A percentile compares a stretch with the other conserved stretches of the same genome.
phyloP scores from a whole-genome alignment of 2,888 invertebrate species.

The Acleris holmiana region DNA sequence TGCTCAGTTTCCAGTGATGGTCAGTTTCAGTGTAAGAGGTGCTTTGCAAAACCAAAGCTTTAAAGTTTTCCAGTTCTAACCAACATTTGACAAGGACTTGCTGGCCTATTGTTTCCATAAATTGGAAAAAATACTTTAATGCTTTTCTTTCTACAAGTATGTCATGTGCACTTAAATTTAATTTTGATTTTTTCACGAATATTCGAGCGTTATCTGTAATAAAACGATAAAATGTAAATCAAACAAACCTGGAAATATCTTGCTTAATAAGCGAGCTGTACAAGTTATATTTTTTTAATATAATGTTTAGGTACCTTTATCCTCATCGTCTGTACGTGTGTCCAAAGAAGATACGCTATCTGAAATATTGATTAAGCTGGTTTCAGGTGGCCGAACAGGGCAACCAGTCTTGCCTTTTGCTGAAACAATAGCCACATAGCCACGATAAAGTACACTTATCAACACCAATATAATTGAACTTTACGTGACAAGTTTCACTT shows the following conservation, averaged over 20 bases:
- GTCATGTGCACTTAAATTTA: slow-evolving; percentile 90
- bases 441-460: slow-evolving; percentile 33
- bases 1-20: slow-evolving; percentile 57
- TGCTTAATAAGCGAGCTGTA: background rate
- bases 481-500: slow-evolving; percentile 36
- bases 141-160: slow-evolving; percentile 91
- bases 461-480: slow-evolving; percentile 31
- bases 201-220: slow-evolving; percentile 67
- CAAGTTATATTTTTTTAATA: slow-evolving; percentile 3
- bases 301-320: slow-evolving; percentile 59
- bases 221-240: background rate
- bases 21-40: slow-evolving; percentile 27
- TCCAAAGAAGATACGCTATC: slow-evolving; percentile 55
- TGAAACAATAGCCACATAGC: slow-evolving; percentile 50
- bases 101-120: slow-evolving; percentile 90
- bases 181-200: slow-evolving; percentile 83
- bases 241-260: background rate
- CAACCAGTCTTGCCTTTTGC: slow-evolving; percentile 81
- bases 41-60: slow-evolving; percentile 46
- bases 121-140: slow-evolving; percentile 93
- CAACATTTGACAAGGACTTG: slow-evolving; percentile 89
- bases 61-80: slow-evolving; percentile 90
- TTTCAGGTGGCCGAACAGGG: slow-evolving; percentile 79
- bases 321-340: slow-evolving; percentile 57
- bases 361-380: slow-evolving; percentile 46